Conservation (phyloP, 53 echinoderm and acorn worm genomes). For the Actinopyga echinites region DNA sequence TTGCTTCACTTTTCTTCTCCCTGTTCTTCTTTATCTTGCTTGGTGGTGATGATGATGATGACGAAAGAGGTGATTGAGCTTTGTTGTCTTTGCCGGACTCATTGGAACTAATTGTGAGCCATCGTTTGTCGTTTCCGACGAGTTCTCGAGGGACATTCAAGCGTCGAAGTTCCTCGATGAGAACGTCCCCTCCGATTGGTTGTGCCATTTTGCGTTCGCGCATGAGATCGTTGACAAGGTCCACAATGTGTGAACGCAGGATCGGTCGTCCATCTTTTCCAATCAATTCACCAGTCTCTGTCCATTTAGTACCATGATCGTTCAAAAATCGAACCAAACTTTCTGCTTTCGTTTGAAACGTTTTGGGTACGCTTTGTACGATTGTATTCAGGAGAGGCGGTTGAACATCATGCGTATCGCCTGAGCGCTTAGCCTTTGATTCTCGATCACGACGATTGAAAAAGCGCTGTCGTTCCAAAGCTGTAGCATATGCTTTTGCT, state of each 20-base stretch:
- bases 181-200: not conserved
- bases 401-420: not conserved
- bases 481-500: not conserved
- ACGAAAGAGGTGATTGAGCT: not conserved
- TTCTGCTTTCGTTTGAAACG: constrained; percentile 6
- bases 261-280: not conserved
- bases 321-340: not conserved
- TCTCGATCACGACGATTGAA: no score
- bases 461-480: not conserved
- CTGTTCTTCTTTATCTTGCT: no score
- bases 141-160: constrained; percentile 6
- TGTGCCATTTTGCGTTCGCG: not conserved
- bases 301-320: not conserved
- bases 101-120: not conserved
- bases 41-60: no score
- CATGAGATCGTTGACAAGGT: constrained; percentile 10
- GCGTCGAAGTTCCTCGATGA: not conserved
- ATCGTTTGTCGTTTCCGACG: not conserved
- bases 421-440: no score
- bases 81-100: not conserved
- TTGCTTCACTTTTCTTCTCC: no score
- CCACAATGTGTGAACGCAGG: not conserved
- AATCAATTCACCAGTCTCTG: not conserved
- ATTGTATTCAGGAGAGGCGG: not conserved
- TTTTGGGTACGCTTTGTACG: not conserved